Percentiles rank a stretch among this genome's conserved stretches.
These are phyloP conservation scores for Eupithecia abbreviata DNA, from an alignment of 2,888 invertebrate genomes.

Conservation along the genomic window DNA sequence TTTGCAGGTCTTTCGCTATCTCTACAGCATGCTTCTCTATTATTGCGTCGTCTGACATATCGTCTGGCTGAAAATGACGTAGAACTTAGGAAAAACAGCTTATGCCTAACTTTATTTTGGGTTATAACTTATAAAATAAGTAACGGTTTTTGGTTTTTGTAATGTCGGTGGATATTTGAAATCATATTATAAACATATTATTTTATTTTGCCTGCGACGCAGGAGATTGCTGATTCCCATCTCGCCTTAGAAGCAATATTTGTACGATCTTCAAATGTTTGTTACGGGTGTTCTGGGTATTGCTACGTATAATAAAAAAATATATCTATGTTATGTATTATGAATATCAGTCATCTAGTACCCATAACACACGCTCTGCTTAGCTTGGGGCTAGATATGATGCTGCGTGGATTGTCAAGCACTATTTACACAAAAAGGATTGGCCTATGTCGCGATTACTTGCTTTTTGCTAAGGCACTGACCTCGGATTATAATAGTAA, in stretches of 20 bases:
- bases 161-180: background rate
- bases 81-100: background rate
- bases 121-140: background rate
- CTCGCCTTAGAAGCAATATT: too few relatives aligned
- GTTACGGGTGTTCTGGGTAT: too few relatives aligned
- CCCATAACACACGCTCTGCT: too few relatives aligned
- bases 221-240: too few relatives aligned
- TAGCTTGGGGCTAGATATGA: too few relatives aligned
- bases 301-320: too few relatives aligned
- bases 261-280: too few relatives aligned
- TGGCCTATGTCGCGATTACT: background rate
- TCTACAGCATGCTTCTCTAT: slow-evolving; percentile 95
- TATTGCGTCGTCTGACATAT: slow-evolving; percentile 91
- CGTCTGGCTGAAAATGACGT: slow-evolving; percentile 83
- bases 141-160: background rate
- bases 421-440: too few relatives aligned
- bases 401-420: too few relatives aligned
- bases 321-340: too few relatives aligned
- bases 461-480: background rate
- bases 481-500: background rate
- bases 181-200: background rate
- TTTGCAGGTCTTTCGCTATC: slow-evolving; percentile 94
- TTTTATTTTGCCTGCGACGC: too few relatives aligned
- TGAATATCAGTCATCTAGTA: too few relatives aligned
- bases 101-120: background rate